Percentiles rank a stretch among this genome's conserved stretches.
These are phyloP conservation scores for Xiphorhynchus erythropygius DNA, from an alignment of 2,797 vertebrate genomes.

Conservation along the genomic window DNA sequence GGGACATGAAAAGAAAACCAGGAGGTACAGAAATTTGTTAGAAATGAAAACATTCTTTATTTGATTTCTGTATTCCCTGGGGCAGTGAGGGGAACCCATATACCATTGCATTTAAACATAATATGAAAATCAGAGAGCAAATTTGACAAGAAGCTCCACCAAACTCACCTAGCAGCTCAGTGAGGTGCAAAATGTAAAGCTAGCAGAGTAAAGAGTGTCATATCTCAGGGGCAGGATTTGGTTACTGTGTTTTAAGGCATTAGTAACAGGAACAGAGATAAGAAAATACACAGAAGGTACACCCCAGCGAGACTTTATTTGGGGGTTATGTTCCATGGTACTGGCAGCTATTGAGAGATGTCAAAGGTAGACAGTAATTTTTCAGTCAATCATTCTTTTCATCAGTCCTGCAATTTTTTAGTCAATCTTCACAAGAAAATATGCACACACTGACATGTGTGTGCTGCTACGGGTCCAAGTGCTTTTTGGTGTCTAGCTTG, in stretches of 20 bases:
- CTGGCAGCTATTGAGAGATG: not conserved
- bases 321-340: not conserved
- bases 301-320: not conserved
- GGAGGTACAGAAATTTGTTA: conserved; percentile 5
- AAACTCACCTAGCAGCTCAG: conserved; percentile 25
- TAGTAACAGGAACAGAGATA: not conserved
- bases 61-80: not conserved
- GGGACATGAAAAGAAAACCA: conserved; percentile 1
- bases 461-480: conserved; percentile 9
- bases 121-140: not conserved
- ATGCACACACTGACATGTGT: accelerated
- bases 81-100: not conserved
- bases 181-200: not conserved
- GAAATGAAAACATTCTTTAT: conserved; percentile 28
- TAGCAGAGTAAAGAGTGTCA: not conserved
- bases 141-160: conserved; percentile 24
- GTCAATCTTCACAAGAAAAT: not conserved
- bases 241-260: not conserved
- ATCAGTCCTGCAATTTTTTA: not conserved
- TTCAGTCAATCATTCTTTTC: not conserved
- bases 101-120: not conserved
- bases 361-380: not conserved
- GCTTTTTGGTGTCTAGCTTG: conserved; percentile 55
- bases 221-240: not conserved
- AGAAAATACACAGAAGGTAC: not conserved